phyloP scores from a whole-genome alignment of 2,888 invertebrate genomes.

The Phoronis australis region DNA sequence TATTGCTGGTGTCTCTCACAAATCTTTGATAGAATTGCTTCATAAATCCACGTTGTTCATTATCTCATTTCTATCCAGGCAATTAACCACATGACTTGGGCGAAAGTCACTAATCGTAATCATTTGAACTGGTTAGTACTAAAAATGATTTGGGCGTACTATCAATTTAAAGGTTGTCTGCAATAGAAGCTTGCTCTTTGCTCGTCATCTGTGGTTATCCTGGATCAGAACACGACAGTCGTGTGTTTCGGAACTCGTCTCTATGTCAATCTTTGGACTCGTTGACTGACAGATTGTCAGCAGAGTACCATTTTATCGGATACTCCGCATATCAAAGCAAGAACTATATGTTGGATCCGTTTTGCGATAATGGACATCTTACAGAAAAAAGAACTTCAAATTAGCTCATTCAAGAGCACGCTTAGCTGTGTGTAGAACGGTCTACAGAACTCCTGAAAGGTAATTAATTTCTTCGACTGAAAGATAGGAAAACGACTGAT shows the following conservation, averaged over 20 bases:
- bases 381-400: conserved; percentile 9
- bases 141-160: too few relatives aligned
- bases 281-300: conserved; percentile 1
- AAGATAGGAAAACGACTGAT: neutral
- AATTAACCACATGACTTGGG: too few relatives aligned
- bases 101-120: too few relatives aligned
- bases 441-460: conserved; percentile 12
- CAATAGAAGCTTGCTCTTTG: too few relatives aligned
- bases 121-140: too few relatives aligned
- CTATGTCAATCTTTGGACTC: too few relatives aligned
- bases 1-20: too few relatives aligned
- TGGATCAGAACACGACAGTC: conserved; percentile 6
- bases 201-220: conserved; percentile 4
- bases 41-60: too few relatives aligned
- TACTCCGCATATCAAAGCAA: conserved; percentile 10
- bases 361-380: conserved; percentile 9
- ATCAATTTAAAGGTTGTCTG: too few relatives aligned
- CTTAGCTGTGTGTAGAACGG: conserved; percentile 8
- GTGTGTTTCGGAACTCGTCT: conserved; percentile 4
- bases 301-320: conserved; percentile 9
- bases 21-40: too few relatives aligned
- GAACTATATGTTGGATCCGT: conserved; percentile 12
- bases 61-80: too few relatives aligned
- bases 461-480: conserved; percentile 10
- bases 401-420: conserved; percentile 1